Percentiles rank a stretch among this genome's conserved stretches.
Conservation (phyloP, 2,888 invertebrate genomes). For the Melinaea menophilus region DNA sequence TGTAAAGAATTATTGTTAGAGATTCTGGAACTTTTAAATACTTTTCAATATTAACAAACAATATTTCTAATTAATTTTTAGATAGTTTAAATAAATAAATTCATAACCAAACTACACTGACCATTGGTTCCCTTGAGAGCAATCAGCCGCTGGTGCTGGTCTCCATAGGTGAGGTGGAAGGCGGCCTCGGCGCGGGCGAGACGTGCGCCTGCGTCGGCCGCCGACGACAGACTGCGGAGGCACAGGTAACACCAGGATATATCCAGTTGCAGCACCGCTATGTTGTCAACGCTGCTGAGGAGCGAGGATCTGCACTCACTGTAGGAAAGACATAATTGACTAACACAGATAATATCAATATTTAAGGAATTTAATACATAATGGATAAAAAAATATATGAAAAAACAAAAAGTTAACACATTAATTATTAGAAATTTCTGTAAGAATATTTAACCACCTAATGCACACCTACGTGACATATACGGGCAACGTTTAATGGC, state of each 20-base stretch:
- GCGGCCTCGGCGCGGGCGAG: slow-evolving; percentile 82
- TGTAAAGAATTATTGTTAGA: slow-evolving; percentile 36
- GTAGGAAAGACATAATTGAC: slow-evolving; percentile 17
- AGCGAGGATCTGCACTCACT: slow-evolving; percentile 82
- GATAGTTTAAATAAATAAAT: too few species aligned
- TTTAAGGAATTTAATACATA: too few species aligned
- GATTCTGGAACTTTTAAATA: too few species aligned
- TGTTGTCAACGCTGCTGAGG: slow-evolving; percentile 87
- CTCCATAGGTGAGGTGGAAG: slow-evolving; percentile 79
- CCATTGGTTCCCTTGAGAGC: slow-evolving; percentile 62
- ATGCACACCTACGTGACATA: too few species aligned
- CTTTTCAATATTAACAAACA: too few species aligned
- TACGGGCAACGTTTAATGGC: too few species aligned
- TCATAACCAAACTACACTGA: slow-evolving; percentile 29
- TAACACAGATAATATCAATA: background rate
- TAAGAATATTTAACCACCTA: too few species aligned
- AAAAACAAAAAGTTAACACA: too few species aligned
- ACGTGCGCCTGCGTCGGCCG: slow-evolving; percentile 82
- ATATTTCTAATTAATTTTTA: too few species aligned
- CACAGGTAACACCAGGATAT: slow-evolving; percentile 94
- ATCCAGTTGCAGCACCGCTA: slow-evolving; percentile 89
- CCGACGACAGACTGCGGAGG: slow-evolving; percentile 80
- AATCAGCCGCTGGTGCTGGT: slow-evolving; percentile 50
- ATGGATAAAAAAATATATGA: too few species aligned
- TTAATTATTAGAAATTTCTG: too few species aligned